Evolutionary conservation across 1,140 invertebrate species (phyloP), one percentile per base, ranked within the genome.

Genomic region (Tenebrio molitor): DNA sequence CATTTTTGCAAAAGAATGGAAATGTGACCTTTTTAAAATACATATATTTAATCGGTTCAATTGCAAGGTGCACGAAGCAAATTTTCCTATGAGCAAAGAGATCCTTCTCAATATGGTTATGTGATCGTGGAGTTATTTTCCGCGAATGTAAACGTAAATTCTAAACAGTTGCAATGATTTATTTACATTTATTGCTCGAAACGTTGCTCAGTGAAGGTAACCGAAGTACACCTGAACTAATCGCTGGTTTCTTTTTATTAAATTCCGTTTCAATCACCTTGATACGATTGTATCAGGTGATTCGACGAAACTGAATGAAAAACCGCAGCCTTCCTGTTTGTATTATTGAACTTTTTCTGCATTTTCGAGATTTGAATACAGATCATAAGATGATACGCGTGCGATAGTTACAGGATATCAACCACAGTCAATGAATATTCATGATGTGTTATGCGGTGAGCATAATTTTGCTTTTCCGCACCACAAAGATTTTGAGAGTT

Each of bases 241-340:
- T 39, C 12, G 12, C 4, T 39, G n/a, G n/a, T 29, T 29, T 29
- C 3, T 39, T 39, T 12, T 3, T 39, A 7, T 12, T n/a, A 39
- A 7, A 58, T 12, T 58, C 12, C 23, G 15, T 58, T 19, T 50
- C 16, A 25, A 29, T 58, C 19, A 29, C 21, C 50, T 58, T 58
- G 50, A 29, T 58, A n/a, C 12, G 36, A 39, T 39, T 39, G 36
- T 39, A 58, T 58, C 19, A 58, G 23, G 50, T 29, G 50, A 25
- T 58, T 29, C 50, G 21, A 50, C 2, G 44, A 50, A 50, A 29
- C 8, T 23, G 44, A 58, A 58, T 53, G 17, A 53, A 21, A 50
- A 58, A 58, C 50, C 50, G 19, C 50, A 58, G 50, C 19, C 50
- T 58, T 58, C 50, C 50, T 58, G 50, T 58, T 50, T 58, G 50